Evolutionary conservation across 2,888 invertebrate genomes (phyloP).

Genomic region (Emmelina monodactyla): DNA sequence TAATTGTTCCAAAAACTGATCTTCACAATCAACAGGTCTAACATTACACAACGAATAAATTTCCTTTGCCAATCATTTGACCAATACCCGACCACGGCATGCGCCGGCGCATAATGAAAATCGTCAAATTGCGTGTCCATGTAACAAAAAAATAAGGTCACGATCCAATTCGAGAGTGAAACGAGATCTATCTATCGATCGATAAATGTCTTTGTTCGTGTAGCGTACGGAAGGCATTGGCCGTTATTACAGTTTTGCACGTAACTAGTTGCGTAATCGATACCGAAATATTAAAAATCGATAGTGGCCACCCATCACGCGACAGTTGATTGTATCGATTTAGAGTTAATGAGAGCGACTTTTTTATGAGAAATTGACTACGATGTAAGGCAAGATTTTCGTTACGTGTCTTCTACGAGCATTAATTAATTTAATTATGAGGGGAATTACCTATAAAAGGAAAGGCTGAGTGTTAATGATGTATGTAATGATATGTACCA

Average conservation of each 20-base stretch:
- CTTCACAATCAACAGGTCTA: too few relatives aligned
- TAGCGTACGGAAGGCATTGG: conserved; percentile 48
- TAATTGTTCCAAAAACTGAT: too few relatives aligned
- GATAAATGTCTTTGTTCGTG: conserved; percentile 23
- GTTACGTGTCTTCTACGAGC: too few relatives aligned
- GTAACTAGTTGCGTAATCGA: conserved; percentile 52
- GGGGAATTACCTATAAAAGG: too few relatives aligned
- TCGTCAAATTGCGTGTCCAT: conserved; percentile 20
- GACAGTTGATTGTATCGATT: too few relatives aligned
- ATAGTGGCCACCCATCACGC: not conserved
- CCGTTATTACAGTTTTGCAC: conserved; percentile 47
- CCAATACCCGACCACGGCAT: not conserved
- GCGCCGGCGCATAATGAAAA: not conserved
- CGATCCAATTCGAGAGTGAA: conserved; percentile 19
- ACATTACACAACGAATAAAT: not conserved
- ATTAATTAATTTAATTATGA: too few relatives aligned
- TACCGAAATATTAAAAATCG: conserved; percentile 23
- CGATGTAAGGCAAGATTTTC: too few relatives aligned
- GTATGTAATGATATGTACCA: too few relatives aligned
- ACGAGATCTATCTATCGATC: conserved; percentile 19
- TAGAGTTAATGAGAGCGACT: too few relatives aligned
- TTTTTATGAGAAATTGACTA: too few relatives aligned
- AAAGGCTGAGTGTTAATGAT: too few relatives aligned
- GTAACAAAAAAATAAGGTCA: conserved; percentile 23
- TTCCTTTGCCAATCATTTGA: too few relatives aligned